phyloP scores from a whole-genome alignment of 2,113 vertebrate genomes.

The Pachyramphus minor region DNA sequence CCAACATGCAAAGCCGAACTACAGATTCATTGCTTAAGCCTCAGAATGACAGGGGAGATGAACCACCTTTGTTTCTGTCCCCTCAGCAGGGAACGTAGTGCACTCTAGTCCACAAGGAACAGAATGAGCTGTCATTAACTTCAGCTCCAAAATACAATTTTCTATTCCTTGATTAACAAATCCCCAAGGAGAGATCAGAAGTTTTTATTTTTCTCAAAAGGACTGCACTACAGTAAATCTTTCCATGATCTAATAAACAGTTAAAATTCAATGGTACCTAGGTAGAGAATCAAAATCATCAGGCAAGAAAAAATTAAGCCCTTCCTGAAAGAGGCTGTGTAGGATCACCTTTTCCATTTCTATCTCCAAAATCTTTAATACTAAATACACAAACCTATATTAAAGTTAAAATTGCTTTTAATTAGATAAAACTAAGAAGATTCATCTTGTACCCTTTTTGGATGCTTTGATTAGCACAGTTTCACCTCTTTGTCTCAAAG shows the following conservation, averaged over 20 bases:
- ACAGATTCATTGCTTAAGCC: neutral
- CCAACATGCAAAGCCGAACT: neutral
- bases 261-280: slow-evolving; percentile 41
- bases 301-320: slow-evolving; percentile 22
- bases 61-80: neutral
- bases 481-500: slow-evolving; percentile 2
- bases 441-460: neutral
- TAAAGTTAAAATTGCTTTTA: slow-evolving; percentile 22
- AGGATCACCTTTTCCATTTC: neutral
- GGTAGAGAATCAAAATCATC: slow-evolving; percentile 7
- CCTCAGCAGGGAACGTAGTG: neutral
- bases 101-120: neutral
- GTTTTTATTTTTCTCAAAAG: slow-evolving; percentile 41
- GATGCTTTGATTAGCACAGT: neutral
- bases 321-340: slow-evolving; percentile 3
- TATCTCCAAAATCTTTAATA: neutral
- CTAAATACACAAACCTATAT: neutral
- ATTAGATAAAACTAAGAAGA: neutral
- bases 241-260: slow-evolving; percentile 44
- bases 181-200: neutral
- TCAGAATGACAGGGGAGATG: neutral
- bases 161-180: slow-evolving; percentile 42
- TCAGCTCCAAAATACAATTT: slow-evolving; percentile 27
- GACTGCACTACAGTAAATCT: slow-evolving; percentile 32
- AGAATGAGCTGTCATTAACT: slow-evolving; percentile 18